phyloP scores from a whole-genome alignment of 2,888 invertebrate genomes.

The Drosophila percnosoma region DNA sequence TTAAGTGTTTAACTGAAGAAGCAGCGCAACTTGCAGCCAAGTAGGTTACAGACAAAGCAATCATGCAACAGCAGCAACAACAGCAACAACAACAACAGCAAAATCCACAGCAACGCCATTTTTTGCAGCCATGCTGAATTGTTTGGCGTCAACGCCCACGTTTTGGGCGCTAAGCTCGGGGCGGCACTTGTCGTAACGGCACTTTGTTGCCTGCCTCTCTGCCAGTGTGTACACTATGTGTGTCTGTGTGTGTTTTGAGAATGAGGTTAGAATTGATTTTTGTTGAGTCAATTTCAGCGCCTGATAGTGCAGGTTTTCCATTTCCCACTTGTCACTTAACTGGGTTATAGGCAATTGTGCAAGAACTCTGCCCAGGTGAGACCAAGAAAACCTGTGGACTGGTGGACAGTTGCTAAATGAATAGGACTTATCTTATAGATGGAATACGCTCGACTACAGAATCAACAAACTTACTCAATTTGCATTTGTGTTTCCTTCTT shows the following conservation, averaged over 20 bases:
- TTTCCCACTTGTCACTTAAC: conserved; percentile 26
- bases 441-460: not conserved
- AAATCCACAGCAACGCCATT: conserved; percentile 35
- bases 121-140: conserved; percentile 39
- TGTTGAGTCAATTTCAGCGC: conserved; percentile 39
- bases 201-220: conserved; percentile 12
- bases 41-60: conserved; percentile 71
- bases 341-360: conserved; percentile 44
- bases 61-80: conserved; percentile 44
- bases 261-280: conserved; percentile 76
- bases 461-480: not conserved
- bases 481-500: not conserved
- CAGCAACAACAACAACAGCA: conserved; percentile 7
- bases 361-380: not conserved
- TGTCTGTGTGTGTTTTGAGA: conserved; percentile 27
- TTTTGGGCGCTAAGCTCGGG: conserved; percentile 44
- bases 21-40: conserved; percentile 63
- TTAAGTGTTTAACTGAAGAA: conserved; percentile 65
- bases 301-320: conserved; percentile 54
- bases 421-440: not conserved
- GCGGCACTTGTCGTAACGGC: conserved; percentile 39
- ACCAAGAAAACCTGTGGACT: not conserved
- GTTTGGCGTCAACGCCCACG: conserved; percentile 51
- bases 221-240: conserved; percentile 9
- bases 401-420: not conserved